Evolutionary conservation across 2,888 invertebrate genomes (phyloP), one percentile per base, ranked within the genome.

Genomic region (Melipona bicolor): DNA sequence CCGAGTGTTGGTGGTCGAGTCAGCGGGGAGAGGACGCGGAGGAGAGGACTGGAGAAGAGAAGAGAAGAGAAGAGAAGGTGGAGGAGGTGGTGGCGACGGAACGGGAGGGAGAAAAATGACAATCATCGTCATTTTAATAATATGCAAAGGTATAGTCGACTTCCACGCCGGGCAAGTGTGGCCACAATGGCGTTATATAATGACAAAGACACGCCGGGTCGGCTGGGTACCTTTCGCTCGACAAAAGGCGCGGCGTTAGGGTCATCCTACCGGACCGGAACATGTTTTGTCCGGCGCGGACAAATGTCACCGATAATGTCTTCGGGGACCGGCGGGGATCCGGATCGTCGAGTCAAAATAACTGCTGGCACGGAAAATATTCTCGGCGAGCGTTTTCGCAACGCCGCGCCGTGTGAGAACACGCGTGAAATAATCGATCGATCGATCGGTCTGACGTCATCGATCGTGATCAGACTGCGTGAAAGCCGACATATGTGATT

Each of bases 231-330:
- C 93, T 94, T 94, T 94, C 93, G 94, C 93, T 93, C 93, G 93
- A 94, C 94, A 94, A 94, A 94, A 94, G 94, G 94, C 91, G 94
- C 94, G 94, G 93, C 94, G 90, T 87, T 93, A 93, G 94, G 94
- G 94, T 94, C 94, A 94, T 94, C 94, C 94, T 94, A 94, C 94
- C 93, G 94, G 94, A 94, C 94, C 94, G 93, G 94, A 94, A 94
- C 93, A 94, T 94, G 93, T 94, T 93, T 94, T 94, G 94, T 94
- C 94, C 94, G 87, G 87, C 87, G 82, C 85, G 92, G 90, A 91
- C 92, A 92, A 92, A 92, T 92, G 91, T 92, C 91, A 92, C 92
- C 90, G 91, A 92, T 92, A 92, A 92, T 93, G 90, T 89, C 88
- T 91, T 90, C 84, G 87, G 85, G 86, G 79, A 56, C 81, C 77